phyloP scores from a whole-genome alignment of 2,113 vertebrate species.

The Gorsachius goisagi region DNA sequence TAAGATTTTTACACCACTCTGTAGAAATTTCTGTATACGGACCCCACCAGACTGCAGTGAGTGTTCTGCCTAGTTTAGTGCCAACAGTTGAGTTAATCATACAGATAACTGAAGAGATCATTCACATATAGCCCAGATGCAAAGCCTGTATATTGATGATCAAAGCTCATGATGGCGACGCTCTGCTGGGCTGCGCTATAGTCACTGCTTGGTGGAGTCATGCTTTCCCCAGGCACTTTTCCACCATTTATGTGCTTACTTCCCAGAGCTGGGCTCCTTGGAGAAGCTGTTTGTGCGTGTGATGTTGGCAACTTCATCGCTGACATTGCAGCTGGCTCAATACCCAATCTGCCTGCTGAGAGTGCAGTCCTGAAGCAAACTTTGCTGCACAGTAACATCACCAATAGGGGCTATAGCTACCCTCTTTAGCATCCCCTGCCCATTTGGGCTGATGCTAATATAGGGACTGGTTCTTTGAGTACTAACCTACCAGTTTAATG shows the following conservation, averaged over 20 bases:
- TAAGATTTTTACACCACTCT: background rate
- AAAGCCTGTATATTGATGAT: background rate
- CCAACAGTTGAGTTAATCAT: background rate
- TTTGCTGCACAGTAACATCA: background rate
- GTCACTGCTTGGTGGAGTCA: background rate
- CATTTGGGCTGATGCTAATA: background rate
- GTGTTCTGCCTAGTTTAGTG: background rate
- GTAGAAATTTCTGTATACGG: background rate
- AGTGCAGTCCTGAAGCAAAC: background rate
- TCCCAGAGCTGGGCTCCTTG: background rate
- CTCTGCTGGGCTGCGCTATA: background rate
- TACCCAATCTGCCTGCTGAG: background rate
- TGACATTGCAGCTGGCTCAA: background rate
- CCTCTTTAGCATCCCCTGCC: background rate
- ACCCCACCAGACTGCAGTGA: background rate
- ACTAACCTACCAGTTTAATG: background rate
- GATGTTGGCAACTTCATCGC: background rate
- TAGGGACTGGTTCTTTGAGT: background rate
- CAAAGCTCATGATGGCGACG: background rate
- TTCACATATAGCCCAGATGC: background rate
- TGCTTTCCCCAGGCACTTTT: background rate
- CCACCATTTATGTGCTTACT: background rate
- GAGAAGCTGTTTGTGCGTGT: background rate
- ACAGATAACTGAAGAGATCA: background rate
- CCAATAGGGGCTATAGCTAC: background rate